A percentile compares a stretch with the other conserved stretches of the same genome.
Conservation (phyloP, 2,797 vertebrate genomes). For the Bradypodion ventrale region DNA sequence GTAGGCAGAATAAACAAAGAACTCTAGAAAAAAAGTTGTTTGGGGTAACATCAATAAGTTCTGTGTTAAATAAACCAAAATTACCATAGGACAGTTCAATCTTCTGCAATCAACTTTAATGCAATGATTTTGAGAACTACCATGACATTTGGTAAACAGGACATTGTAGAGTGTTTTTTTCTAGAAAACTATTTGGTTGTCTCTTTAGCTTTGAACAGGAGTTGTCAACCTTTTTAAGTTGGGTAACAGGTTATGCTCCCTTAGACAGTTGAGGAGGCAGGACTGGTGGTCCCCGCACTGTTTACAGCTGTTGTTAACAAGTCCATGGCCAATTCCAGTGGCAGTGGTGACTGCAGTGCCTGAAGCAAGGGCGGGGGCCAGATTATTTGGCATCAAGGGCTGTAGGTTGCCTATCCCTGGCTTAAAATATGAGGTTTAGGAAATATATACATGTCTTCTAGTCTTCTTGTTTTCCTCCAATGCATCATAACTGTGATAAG, state of each 20-base stretch:
- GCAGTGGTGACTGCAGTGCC: no score
- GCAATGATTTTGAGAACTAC: not conserved
- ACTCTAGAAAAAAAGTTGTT: slow-evolving; percentile 38
- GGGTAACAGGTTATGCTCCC: no score
- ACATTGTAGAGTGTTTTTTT: not conserved
- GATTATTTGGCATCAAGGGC: no score
- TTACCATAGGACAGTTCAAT: not conserved
- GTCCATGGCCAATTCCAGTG: no score
- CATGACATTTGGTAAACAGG: not conserved
- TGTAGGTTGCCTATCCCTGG: no score
- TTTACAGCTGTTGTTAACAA: no score
- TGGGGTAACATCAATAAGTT: slow-evolving; percentile 6
- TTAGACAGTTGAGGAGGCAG: no score
- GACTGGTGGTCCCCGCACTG: no score
- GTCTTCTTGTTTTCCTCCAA: not conserved
- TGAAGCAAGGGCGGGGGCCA: no score
- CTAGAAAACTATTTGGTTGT: not conserved
- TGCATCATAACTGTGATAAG: not conserved
- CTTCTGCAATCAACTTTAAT: not conserved
- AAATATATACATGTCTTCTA: not conserved
- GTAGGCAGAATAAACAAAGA: slow-evolving; percentile 46
- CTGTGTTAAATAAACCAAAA: not conserved
- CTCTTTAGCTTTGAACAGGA: no score
- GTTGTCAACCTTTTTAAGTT: no score
- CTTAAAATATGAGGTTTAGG: not conserved